Evolutionary conservation across 2,888 invertebrate genomes (phyloP).

Genomic region (Cephalotes varians): DNA sequence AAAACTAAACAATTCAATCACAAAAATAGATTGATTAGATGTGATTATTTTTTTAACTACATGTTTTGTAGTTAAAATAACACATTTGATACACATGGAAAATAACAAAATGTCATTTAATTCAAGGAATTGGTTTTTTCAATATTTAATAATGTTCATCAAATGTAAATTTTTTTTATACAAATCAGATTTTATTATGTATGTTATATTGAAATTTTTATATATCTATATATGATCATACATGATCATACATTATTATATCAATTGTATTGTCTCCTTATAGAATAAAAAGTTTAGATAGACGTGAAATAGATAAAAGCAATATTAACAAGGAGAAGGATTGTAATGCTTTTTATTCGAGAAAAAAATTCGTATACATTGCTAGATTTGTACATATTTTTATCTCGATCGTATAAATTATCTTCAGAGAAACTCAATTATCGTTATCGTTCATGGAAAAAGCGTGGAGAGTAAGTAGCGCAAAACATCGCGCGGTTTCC

Average conservation of each 20-base stretch:
- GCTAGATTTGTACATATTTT: not conserved
- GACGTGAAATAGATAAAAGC: not conserved
- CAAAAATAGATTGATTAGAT: too few species aligned
- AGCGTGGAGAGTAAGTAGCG: slow-evolving; percentile 3
- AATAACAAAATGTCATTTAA: too few species aligned
- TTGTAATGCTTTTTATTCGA: not conserved
- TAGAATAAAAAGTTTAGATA: not conserved
- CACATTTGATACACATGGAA: too few species aligned
- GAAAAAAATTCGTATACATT: not conserved
- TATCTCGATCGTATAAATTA: not conserved
- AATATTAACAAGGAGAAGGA: not conserved
- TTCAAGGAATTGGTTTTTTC: too few species aligned
- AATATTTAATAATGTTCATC: too few species aligned
- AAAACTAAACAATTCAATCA: too few species aligned
- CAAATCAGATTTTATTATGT: too few species aligned
- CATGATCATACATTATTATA: not conserved
- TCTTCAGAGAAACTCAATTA: not conserved
- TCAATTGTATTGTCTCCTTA: not conserved
- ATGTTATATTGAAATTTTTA: not conserved
- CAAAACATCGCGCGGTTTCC: slow-evolving; percentile 28
- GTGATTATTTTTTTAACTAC: too few species aligned
- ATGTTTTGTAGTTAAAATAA: too few species aligned
- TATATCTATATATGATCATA: not conserved
- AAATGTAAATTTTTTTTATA: too few species aligned
- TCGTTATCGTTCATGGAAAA: slow-evolving; percentile 6